Base-by-base conservation (phyloP, 2,113 vertebrate species). In the Capreolus pygargus region DNA sequence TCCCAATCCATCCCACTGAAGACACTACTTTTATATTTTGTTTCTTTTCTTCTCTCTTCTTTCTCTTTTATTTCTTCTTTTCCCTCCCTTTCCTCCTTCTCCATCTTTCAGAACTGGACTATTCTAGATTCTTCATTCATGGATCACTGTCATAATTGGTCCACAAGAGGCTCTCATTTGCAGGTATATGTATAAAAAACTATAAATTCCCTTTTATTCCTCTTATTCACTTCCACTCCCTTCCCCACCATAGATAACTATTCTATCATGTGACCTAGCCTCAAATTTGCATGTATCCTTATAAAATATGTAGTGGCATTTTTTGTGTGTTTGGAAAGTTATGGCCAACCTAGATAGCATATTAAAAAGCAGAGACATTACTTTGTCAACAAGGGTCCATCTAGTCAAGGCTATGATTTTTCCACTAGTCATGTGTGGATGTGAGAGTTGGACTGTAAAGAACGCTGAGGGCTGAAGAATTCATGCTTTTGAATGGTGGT, bases 401-500 rank as follows among this genome's bases (percentile, higher is more conserved):
- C n/a, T 70, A 70, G 17, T 70, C 67, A 70, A 39, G 17, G 19
- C n/a, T 70, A 23, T 23, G n/a, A 2, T 23, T 39, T 70, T 39
- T 70, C 67, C n/a, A 23, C n/a, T 21, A 0, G 17, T 36, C 64
- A 70, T 70, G n/a, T 39, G 23, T 70, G n/a, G 19, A 12, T 70
- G n/a, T 70, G 64, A 70, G 4, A 70, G 9, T 12, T 12, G 64
- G 19, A 23, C 64, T 36, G 4, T 70, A 36, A 70, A 70, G n/a
- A 70, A 70, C 0, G 0, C n/a, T 70, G n/a, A 70, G 17, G 0
- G 4, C 64, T 4, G n/a, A 70, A 36, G n/a, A 70, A 36, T 7
- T 0, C 0, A 70, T 36, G n/a, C n/a, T 70, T 70, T 70, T 70
- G 17, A 21, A 36, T 4, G 36, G 4, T 70, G 64, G 17, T 36